A percentile compares a stretch with the other conserved stretches of the same genome.
These are phyloP conservation scores for Lithophane ornitopus DNA, from an alignment of 2,888 invertebrate species.

Conservation along the genomic window DNA sequence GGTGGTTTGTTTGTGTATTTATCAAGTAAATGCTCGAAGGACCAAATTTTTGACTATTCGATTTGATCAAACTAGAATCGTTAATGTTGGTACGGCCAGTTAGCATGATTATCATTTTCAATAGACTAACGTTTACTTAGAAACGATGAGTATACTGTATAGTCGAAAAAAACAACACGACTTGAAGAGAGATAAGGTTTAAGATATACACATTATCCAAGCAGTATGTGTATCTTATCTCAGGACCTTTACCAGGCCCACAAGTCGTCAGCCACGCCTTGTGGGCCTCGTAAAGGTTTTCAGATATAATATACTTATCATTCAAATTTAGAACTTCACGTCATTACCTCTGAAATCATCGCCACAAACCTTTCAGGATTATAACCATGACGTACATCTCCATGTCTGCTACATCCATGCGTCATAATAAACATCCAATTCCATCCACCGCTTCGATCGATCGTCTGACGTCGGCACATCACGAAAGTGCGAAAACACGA, in stretches of 20 bases:
- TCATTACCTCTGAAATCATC: constrained; percentile 6
- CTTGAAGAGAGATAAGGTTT: neutral
- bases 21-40: neutral
- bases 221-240: neutral
- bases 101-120: neutral
- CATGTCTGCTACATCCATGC: constrained; percentile 10
- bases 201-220: neutral
- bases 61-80: neutral
- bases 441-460: constrained; percentile 30
- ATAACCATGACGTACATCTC: constrained; percentile 26
- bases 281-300: no score
- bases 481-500: constrained; percentile 57
- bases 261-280: no score
- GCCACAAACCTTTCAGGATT: constrained; percentile 10
- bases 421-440: constrained; percentile 40
- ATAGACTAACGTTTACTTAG: neutral
- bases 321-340: neutral
- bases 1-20: neutral
- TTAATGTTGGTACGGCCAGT: no score
- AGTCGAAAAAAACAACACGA: neutral
- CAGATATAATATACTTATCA: neutral
- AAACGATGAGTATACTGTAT: no score
- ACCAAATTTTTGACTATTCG: neutral
- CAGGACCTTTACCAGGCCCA: neutral
- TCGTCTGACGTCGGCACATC: constrained; percentile 49